Percentiles rank a stretch among this genome's conserved stretches.
Conservation (phyloP, 2,113 vertebrate genomes). For the Microtus oregoni region DNA sequence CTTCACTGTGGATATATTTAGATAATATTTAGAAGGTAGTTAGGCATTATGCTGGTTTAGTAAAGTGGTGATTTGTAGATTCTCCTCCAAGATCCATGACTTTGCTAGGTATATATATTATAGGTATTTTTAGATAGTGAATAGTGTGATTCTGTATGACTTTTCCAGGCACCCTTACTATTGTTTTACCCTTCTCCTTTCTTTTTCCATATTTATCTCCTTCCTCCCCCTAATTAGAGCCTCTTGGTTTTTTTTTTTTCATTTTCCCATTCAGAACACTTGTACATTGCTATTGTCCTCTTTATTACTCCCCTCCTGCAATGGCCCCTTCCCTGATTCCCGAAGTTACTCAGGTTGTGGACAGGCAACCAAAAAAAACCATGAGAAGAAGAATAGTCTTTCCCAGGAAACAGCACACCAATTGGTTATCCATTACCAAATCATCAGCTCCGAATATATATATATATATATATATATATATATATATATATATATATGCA, state of each 20-base stretch:
- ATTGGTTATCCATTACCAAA: neutral
- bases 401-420: neutral
- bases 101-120: neutral
- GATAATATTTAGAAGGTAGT: neutral
- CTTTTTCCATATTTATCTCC: neutral
- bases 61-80: neutral
- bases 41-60: neutral
- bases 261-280: neutral
- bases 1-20: neutral
- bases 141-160: neutral
- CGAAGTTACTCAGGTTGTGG: neutral
- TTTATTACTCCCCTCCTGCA: neutral
- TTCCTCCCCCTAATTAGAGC: neutral
- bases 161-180: neutral
- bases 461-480: neutral
- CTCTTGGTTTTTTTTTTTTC: neutral
- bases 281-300: neutral
- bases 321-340: no score
- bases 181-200: neutral
- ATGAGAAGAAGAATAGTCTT: neutral
- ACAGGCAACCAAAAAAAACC: neutral
- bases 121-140: neutral
- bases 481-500: neutral
- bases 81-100: neutral
- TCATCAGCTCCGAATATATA: neutral